Evolutionary conservation across 1,140 invertebrate species (phyloP), one percentile per base, ranked within the genome.

Genomic region (Conopomorpha cramerella): DNA sequence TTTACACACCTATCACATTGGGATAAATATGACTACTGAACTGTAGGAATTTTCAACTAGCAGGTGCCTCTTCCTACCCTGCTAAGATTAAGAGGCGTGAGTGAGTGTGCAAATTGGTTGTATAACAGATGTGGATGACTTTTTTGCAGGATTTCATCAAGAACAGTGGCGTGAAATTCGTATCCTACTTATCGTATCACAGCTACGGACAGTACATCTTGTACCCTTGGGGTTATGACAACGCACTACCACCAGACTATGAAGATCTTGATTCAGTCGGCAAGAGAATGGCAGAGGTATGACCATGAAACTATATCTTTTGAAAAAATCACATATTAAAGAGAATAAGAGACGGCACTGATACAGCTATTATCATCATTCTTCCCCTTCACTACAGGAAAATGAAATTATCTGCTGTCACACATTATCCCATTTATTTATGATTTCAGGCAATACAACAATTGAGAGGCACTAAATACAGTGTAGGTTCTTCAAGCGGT

Each of bases 161-260:
- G 30, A 64, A 45, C 25, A 76, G 57, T 8, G 62, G 62, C 10
- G 65, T 77, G 1, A 79, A 82, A 41, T 85, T 82, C 63, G 85
- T 86, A 47, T 84, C 86, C 4, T 96, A 92, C 43, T 55, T 95
- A 15, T 90, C 90, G 1, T 84, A 95, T 46, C 93, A 96, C 61
- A 91, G 92, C 29, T 96, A 95, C 52, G 90, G 90, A 0, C 91
- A 94, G 74, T 91, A 92, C 74, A 85, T 92, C 55, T 78, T 95
- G 7, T 86, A 91, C 38, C 91, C 92, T 1, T 94, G 90, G 89
- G 90, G 91, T 13, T 90, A 90, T 55, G 88, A 89, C 33, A 82
- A 82, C 37, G 73, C 79, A 11, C 79, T 84, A 23, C 84, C 88
- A 0, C 71, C 82, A 31, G 90, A 93, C 65, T 84, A 90, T 47